Percentiles rank a stretch among this genome's conserved stretches.
These are phyloP conservation scores for Gambusia affinis DNA, from an alignment of 2,113 vertebrate species.

Conservation along the genomic window DNA sequence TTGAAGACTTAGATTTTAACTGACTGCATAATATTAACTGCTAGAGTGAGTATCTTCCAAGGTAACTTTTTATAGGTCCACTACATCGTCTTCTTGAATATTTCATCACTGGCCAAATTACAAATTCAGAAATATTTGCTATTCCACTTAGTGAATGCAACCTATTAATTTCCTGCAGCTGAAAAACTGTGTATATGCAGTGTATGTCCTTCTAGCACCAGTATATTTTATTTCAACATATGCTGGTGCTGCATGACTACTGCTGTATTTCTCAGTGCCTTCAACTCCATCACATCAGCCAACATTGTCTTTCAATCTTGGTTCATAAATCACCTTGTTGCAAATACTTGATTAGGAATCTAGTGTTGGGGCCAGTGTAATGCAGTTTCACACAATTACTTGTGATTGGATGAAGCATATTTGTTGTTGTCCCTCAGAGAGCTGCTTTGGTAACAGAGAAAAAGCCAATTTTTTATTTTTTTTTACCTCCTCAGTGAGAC, in stretches of 20 bases:
- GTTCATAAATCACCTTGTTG: slow-evolving; percentile 10
- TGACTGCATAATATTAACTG: background rate
- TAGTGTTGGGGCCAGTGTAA: slow-evolving; percentile 16
- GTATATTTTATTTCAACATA: too few species aligned
- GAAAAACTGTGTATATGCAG: too few species aligned
- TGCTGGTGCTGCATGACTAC: too few species aligned
- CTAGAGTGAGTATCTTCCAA: slow-evolving; percentile 3
- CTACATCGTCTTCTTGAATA: slow-evolving; percentile 27
- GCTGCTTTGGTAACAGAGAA: slow-evolving; percentile 23
- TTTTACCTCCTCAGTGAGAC: slow-evolving; percentile 18
- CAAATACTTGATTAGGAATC: slow-evolving; percentile 44
- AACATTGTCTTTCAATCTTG: background rate
- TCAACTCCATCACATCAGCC: slow-evolving; percentile 7
- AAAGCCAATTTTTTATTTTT: background rate
- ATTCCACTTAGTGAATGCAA: too few species aligned
- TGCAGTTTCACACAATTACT: slow-evolving; percentile 39
- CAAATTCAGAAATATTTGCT: too few species aligned
- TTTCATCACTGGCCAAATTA: slow-evolving; percentile 2
- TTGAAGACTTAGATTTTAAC: slow-evolving; percentile 24
- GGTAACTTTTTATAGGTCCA: slow-evolving; percentile 26
- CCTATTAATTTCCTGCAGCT: too few species aligned
- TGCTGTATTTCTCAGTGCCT: slow-evolving; percentile 18
- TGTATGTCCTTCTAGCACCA: too few species aligned
- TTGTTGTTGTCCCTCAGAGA: slow-evolving; percentile 11
- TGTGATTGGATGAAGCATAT: slow-evolving; percentile 6